Percentiles rank a stretch among this genome's conserved stretches.
Conservation (phyloP, 2,888 invertebrate genomes). For the Oxystoma pomonae region DNA sequence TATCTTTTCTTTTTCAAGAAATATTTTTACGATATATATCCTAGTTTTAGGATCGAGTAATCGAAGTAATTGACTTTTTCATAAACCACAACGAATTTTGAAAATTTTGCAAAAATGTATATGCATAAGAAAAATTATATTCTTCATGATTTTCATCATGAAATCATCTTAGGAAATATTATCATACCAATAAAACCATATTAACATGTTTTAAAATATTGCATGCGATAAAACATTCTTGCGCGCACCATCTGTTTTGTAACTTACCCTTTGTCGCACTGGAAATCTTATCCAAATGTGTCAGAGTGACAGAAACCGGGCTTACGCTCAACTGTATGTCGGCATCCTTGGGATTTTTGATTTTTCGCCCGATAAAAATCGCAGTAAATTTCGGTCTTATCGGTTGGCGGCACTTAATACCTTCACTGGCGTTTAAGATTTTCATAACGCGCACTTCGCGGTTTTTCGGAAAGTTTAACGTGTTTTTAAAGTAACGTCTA, state of each 20-base stretch:
- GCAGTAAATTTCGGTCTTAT: constrained; percentile 44
- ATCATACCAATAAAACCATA: too few relatives aligned
- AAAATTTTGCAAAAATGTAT: too few relatives aligned
- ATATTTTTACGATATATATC: too few relatives aligned
- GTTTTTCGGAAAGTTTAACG: constrained; percentile 33
- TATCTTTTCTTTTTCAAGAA: too few relatives aligned
- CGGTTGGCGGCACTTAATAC: constrained; percentile 42
- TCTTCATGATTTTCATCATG: too few relatives aligned
- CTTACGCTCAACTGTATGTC: constrained; percentile 42
- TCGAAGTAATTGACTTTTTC: too few relatives aligned
- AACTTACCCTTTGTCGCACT: constrained; percentile 46
- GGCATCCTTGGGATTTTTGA: constrained; percentile 33
- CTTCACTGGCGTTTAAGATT: constrained; percentile 42
- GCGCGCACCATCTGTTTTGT: background rate
- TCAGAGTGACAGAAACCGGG: constrained; percentile 47
- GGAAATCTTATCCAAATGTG: constrained; percentile 47
- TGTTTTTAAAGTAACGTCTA: constrained; percentile 44
- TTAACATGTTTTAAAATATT: too few relatives aligned
- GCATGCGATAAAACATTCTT: too few relatives aligned
- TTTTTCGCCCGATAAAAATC: constrained; percentile 43
- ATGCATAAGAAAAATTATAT: too few relatives aligned
- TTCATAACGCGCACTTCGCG: constrained; percentile 41
- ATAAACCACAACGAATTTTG: too few relatives aligned
- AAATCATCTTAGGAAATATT: too few relatives aligned
- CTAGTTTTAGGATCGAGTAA: too few relatives aligned